phyloP scores from a whole-genome alignment of 2,797 vertebrate genomes.

The Holocentrus rufus region DNA sequence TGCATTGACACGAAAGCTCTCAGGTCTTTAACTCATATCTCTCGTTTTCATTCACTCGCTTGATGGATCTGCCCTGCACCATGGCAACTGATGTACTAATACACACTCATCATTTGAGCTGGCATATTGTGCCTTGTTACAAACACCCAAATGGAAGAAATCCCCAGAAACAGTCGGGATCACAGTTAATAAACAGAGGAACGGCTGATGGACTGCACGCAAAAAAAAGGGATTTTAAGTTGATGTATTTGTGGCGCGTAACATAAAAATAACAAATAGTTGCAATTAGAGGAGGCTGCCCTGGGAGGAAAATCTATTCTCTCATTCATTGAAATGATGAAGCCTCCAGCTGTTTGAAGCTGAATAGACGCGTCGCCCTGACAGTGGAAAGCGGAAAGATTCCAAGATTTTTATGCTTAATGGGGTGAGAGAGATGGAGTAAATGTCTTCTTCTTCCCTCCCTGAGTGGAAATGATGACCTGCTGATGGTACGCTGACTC shows the following conservation, averaged over 20 bases:
- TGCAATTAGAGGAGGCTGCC: constrained; percentile 31
- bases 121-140: no score
- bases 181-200: not conserved
- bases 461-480: constrained; percentile 43
- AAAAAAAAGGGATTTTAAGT: constrained; percentile 34
- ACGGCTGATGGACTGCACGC: constrained; percentile 29
- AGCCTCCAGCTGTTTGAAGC: constrained; percentile 40
- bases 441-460: constrained; percentile 18
- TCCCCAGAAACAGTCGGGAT: constrained; percentile 15
- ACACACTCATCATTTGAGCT: no score
- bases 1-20: not conserved
- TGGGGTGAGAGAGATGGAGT: constrained; percentile 52
- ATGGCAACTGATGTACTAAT: no score
- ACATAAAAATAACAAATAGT: constrained; percentile 37
- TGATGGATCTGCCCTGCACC: no score
- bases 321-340: constrained; percentile 44
- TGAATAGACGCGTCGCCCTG: constrained; percentile 17
- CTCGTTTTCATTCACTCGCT: not conserved
- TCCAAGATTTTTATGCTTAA: constrained; percentile 37
- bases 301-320: constrained; percentile 27
- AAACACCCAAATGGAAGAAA: not conserved
- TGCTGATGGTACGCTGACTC: constrained; percentile 24
- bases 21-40: not conserved
- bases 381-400: constrained; percentile 48
- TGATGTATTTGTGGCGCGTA: constrained; percentile 26